Conservation (phyloP, 2,113 vertebrate species). For the Anhinga rufa region DNA sequence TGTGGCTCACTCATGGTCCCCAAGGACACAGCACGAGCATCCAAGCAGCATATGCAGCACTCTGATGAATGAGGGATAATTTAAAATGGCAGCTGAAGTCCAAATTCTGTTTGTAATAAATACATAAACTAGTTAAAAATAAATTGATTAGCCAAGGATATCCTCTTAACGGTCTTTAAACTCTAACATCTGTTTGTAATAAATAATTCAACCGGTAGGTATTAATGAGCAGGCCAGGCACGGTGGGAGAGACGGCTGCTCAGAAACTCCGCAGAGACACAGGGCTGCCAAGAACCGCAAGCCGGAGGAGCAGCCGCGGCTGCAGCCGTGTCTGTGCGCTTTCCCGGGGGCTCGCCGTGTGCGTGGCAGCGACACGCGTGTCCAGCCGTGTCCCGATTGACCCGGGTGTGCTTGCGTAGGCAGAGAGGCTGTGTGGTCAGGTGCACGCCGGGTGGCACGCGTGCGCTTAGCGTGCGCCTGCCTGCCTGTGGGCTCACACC, state of each 20-base stretch:
- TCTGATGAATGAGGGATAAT: neutral
- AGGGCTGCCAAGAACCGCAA: neutral
- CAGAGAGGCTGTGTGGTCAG: neutral
- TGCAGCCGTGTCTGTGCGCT: fast-evolving
- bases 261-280: neutral
- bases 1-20: neutral
- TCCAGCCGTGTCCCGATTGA: fast-evolving
- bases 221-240: slow-evolving; percentile 43
- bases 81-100: neutral
- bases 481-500: neutral
- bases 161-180: slow-evolving; percentile 60
- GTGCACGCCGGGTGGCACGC: fast-evolving
- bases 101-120: slow-evolving; percentile 28
- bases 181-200: slow-evolving; percentile 62
- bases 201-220: slow-evolving; percentile 58
- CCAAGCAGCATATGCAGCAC: neutral
- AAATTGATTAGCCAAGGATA: slow-evolving; percentile 63
- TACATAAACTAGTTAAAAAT: slow-evolving; percentile 46
- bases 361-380: fast-evolving
- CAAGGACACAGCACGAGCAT: neutral
- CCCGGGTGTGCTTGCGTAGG: fast-evolving
- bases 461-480: neutral
- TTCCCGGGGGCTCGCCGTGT: fast-evolving
- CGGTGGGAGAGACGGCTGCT: neutral
- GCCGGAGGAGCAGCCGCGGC: neutral